phyloP scores from a whole-genome alignment of 1,140 invertebrate genomes.

The Acromyrmex echinatior region DNA sequence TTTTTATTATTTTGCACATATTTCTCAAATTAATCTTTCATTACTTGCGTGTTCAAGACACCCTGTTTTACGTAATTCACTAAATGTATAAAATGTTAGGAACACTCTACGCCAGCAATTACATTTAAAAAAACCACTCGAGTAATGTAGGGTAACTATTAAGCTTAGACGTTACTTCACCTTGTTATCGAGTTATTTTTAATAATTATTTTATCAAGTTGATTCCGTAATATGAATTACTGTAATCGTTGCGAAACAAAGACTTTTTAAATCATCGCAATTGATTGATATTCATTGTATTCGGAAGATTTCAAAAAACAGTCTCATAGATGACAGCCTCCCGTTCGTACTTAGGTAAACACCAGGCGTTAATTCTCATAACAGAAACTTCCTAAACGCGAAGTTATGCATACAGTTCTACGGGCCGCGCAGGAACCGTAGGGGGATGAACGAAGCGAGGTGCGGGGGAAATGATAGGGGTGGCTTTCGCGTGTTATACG shows the following conservation, averaged over 20 bases:
- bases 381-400: conserved; percentile 80
- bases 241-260: neutral
- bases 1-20: neutral
- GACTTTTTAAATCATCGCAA: neutral
- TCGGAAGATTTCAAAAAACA: neutral
- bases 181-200: neutral
- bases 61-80: too few relatives aligned
- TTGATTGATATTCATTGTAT: conserved; percentile 14
- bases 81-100: too few relatives aligned
- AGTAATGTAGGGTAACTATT: too few relatives aligned
- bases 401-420: conserved; percentile 79
- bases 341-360: conserved; percentile 65
- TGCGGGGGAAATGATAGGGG: conserved; percentile 31
- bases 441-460: conserved; percentile 38
- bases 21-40: neutral
- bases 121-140: too few relatives aligned
- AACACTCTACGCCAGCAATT: too few relatives aligned
- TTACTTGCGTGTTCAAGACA: too few relatives aligned
- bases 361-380: conserved; percentile 82
- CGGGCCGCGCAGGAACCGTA: conserved; percentile 26
- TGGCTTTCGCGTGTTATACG: conserved; percentile 71
- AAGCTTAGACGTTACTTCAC: too few relatives aligned
- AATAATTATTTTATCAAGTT: neutral
- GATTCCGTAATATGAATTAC: neutral
- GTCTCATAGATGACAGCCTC: conserved; percentile 17